Evolutionary conservation across 2,113 vertebrate genomes (phyloP), one percentile per base, ranked within the genome.

Genomic region (Charina bottae): DNA sequence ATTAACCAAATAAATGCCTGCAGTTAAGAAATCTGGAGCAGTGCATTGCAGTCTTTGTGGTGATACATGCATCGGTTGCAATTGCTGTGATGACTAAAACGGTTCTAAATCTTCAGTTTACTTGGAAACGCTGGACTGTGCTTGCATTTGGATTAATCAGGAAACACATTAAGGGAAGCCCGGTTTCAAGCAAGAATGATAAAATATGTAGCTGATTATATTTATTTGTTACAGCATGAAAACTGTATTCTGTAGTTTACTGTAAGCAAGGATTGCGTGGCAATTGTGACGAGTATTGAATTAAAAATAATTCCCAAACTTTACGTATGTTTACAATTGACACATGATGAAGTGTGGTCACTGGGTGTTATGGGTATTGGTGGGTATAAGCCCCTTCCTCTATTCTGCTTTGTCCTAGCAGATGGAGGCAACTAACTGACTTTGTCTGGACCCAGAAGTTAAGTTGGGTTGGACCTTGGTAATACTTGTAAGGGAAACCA

Each of bases 181-280:
- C 93, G 93, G 94, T 95, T 97, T 92, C 91, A 94, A 90, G 23
- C 89, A 89, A 85, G 91, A 96, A 89, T 87, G 93, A 13, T 95
- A 94, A 95, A 88, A 94, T 84, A 26, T 12, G 12, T 53, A 90
- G 85, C 88, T 93, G 93, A 90, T 94, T 94, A 92, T 90, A 94
- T 46, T 33, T 90, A 89, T 90, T 64, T 62, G 10, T 87, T 94
- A 72, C 91, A 72, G 64, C 92, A 72, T 28, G 24, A 60, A 53
- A 78, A 37, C 21, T 8, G 68, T n/a, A 78, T 78, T 37, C 15
- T 78, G 7, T 37, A 21, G 15, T 21, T 37, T 33, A 37, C 2
- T 8, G 2, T 37, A 8, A 21, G 33, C 19, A 17, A 78, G 17
- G 68, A 78, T 3, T 37, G 15, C 1, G 17, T 78, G 33, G n/a